Evolutionary conservation across 2,797 vertebrate species (phyloP), one percentile per base, ranked within the genome.

Genomic region (Bovichtus variegatus): DNA sequence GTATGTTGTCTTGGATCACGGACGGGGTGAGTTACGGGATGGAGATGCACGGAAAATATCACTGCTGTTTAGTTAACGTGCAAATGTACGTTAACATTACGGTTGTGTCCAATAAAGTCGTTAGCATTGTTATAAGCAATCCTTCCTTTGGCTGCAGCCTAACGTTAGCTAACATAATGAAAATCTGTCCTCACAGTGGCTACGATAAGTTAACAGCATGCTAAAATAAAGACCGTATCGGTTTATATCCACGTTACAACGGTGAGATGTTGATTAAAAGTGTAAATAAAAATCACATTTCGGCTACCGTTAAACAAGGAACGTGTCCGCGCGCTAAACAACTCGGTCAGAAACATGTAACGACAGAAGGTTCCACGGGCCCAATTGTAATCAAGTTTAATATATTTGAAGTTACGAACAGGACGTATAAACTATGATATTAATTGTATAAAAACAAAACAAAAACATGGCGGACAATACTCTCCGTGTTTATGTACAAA

Each of bases 301-400:
- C 59, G 49, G 25, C 6, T 25, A 6, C 31, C n/a, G 58, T 5
- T 62, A 2, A 59, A 36, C 40, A 9, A 50, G 19, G 34, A 4
- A 46, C 1, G 18, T 10, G 78, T 88, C 80, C 84, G 59, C 13
- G 0, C 5, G 23, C 2, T 51, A 55, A 84, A 62, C 2, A 2
- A 34, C 16, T 38, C 86, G 76, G 79, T 9, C 0, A 2, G 8
- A 81, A 89, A 87, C 81, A n/a, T 2, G 9, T 1, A 0, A 6
- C 2, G 19, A 36, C 0, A 67, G 0, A 72, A 7, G 23, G 91
- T 91, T 93, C 92, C 89, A 1, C 4, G 0, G 0, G 3, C n/a
- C 46, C 25, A 23, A 18, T 3, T 25, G 8, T 18, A 13, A 12
- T 8, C 0, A 47, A 0, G 2, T 44, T 3, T 19, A 12, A 6